phyloP scores from a whole-genome alignment of 2,113 vertebrate species.

The Bubo blakistoni region DNA sequence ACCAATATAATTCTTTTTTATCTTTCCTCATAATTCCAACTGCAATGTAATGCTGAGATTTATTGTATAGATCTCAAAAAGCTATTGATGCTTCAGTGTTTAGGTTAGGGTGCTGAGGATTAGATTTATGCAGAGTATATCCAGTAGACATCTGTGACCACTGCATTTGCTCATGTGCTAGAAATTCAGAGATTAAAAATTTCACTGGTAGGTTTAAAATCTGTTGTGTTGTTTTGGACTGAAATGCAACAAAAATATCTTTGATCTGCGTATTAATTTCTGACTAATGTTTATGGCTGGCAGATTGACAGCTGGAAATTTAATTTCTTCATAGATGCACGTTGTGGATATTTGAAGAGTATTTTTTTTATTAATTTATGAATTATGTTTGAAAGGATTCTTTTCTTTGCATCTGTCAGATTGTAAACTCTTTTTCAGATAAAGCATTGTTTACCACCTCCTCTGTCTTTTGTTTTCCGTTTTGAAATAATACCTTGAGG shows the following conservation, averaged over 20 bases:
- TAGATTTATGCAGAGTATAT: no score
- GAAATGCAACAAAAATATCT: neutral
- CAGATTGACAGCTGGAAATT: neutral
- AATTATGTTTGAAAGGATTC: neutral
- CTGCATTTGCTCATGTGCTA: neutral
- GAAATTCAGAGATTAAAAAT: neutral
- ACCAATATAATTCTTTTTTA: neutral
- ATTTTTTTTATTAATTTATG: neutral
- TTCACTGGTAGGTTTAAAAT: neutral
- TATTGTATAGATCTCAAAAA: neutral
- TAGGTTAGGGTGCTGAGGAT: neutral
- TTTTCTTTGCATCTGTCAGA: neutral
- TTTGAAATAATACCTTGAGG: neutral
- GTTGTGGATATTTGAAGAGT: neutral
- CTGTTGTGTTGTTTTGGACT: neutral
- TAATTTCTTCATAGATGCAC: neutral
- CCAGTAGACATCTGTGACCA: neutral
- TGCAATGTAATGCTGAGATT: neutral
- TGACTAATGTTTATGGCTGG: neutral
- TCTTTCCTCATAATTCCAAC: neutral
- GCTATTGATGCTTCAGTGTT: neutral
- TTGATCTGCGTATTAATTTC: neutral
- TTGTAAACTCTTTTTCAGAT: neutral
- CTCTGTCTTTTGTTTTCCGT: neutral
- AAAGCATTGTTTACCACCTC: neutral